Evolutionary conservation across 2,888 invertebrate genomes (phyloP).

Genomic region (Cheiracanthium punctorium): DNA sequence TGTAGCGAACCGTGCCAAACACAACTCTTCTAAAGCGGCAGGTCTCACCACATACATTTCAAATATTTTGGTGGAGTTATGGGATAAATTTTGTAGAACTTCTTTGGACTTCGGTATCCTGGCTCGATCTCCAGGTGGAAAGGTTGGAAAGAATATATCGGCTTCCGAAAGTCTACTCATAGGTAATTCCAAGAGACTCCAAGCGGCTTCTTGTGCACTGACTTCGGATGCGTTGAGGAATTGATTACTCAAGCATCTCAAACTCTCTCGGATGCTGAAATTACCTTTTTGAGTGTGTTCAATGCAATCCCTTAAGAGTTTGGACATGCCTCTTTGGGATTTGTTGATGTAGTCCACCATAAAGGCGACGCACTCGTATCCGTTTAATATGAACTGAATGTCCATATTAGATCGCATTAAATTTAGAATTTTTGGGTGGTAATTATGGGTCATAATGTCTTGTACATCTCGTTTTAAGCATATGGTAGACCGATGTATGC

Average conservation of each 20-base stretch:
- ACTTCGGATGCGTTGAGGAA: not conserved
- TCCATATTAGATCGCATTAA: too few relatives aligned
- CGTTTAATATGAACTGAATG: too few relatives aligned
- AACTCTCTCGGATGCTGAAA: too few relatives aligned
- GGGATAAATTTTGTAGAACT: not conserved
- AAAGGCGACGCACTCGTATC: too few relatives aligned
- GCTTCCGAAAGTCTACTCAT: not conserved
- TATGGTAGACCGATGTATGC: too few relatives aligned
- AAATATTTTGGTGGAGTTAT: not conserved
- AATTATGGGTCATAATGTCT: too few relatives aligned
- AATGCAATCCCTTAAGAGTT: too few relatives aligned
- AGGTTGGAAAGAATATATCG: not conserved
- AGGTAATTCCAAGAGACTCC: not conserved
- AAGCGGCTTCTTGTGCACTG: not conserved
- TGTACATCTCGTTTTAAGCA: too few relatives aligned
- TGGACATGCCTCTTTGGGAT: too few relatives aligned
- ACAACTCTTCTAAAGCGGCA: not conserved
- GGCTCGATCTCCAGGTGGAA: not conserved
- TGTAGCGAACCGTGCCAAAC: not conserved
- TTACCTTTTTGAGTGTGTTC: too few relatives aligned
- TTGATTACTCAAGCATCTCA: not conserved
- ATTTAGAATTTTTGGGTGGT: too few relatives aligned
- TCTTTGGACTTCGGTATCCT: not conserved
- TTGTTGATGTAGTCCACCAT: too few relatives aligned
- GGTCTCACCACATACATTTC: not conserved